Percentiles rank a stretch among this genome's conserved stretches.
Conservation (phyloP, 92 coral and sea anemone species). For the Epizoanthus stellaris region DNA sequence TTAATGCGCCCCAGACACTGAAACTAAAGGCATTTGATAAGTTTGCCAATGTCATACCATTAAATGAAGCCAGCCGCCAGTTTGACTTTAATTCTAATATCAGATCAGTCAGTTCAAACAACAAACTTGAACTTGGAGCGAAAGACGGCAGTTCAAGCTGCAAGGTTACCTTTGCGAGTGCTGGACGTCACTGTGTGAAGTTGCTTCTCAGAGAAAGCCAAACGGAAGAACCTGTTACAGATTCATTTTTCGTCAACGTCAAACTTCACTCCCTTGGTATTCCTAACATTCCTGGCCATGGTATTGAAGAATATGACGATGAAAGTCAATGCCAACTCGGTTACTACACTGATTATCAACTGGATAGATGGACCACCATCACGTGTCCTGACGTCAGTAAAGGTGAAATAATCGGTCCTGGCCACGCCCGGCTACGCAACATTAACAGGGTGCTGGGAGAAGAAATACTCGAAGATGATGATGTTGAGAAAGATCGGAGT, state of each 20-base stretch:
- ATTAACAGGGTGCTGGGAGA: conserved; percentile 3
- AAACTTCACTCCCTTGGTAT: not conserved
- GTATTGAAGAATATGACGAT: not conserved
- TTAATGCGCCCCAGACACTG: conserved; percentile 2
- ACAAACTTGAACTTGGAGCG: too few relatives aligned
- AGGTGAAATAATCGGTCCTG: conserved; percentile 21
- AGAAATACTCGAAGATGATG: not conserved
- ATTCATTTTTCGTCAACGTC: not conserved
- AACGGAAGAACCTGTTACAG: not conserved
- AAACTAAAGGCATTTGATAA: not conserved
- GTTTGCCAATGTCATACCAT: conserved; percentile 24
- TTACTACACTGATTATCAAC: not conserved
- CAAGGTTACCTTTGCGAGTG: not conserved
- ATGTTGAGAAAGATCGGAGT: not conserved
- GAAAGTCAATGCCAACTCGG: not conserved
- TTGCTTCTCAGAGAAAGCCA: not conserved
- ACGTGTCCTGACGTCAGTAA: not conserved
- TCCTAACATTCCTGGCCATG: too few relatives aligned
- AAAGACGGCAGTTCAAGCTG: not conserved
- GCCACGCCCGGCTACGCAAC: conserved; percentile 8
- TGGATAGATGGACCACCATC: not conserved
- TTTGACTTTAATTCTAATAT: too few relatives aligned
- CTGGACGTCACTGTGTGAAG: not conserved
- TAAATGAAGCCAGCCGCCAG: not conserved
- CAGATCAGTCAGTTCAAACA: too few relatives aligned